Evolutionary conservation across 1,140 invertebrate genomes (phyloP).

Genomic region (Campodea augens): DNA sequence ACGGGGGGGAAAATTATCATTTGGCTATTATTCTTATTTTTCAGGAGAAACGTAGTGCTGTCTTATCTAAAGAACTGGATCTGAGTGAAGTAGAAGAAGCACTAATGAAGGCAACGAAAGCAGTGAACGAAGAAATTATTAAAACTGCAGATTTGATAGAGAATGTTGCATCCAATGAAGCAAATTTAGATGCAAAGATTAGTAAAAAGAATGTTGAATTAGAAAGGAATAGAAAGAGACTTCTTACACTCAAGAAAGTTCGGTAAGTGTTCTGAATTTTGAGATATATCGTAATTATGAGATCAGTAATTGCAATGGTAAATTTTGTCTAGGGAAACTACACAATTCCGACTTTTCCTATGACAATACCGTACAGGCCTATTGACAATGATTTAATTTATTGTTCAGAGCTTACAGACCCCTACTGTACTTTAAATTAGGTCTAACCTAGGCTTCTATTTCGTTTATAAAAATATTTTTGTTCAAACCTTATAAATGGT

Average conservation of each 20-base stretch:
- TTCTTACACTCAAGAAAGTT: conserved; percentile 85
- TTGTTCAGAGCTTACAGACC: no score
- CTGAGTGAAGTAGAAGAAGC: conserved; percentile 56
- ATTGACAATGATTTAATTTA: background rate
- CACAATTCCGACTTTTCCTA: conserved; percentile 9
- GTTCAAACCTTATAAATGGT: no score
- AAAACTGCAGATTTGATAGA: conserved; percentile 54
- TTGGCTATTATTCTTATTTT: conserved; percentile 1
- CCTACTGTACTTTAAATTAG: no score
- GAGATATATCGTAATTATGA: background rate
- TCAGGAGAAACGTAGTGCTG: conserved; percentile 36
- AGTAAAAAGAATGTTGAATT: conserved; percentile 76
- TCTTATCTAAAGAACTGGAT: conserved; percentile 59
- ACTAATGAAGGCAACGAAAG: conserved; percentile 45
- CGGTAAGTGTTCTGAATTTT: conserved; percentile 25
- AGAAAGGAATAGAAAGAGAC: conserved; percentile 76
- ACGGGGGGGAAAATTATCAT: no score
- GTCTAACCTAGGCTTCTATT: no score
- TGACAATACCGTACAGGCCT: conserved; percentile 10
- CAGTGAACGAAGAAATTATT: conserved; percentile 43
- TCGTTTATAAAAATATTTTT: no score
- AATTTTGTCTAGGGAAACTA: conserved; percentile 4
- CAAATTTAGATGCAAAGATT: conserved; percentile 74
- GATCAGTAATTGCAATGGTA: background rate
- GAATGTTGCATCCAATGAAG: conserved; percentile 65